These are phyloP conservation scores for Budorcas taxicolor DNA, from an alignment of 2,113 vertebrate genomes.

Conservation along the genomic window DNA sequence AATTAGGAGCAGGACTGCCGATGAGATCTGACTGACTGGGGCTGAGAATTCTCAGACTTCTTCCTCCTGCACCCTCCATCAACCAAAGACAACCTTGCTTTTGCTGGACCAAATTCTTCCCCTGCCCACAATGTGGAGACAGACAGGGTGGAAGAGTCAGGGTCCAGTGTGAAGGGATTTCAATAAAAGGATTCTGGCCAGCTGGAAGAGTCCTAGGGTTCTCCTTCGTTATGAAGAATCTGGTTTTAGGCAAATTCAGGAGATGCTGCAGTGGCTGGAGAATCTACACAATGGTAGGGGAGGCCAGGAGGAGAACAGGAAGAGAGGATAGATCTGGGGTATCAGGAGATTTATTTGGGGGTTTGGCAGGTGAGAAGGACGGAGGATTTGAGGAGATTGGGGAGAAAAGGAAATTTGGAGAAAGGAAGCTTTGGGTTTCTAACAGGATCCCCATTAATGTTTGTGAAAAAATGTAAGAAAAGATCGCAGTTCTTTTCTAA, in stretches of 20 bases:
- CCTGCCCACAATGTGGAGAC: not conserved
- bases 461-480: not conserved
- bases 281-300: too few species aligned
- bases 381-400: not conserved
- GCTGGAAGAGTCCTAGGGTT: not conserved
- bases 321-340: not conserved
- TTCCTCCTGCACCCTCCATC: rapidly evolving
- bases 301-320: not conserved
- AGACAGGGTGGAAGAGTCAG: not conserved
- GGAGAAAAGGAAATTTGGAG: not conserved
- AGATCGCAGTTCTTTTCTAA: not conserved
- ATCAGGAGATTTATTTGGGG: not conserved
- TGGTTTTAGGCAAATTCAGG: not conserved
- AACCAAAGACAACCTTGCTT: not conserved
- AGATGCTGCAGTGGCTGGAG: rapidly evolving
- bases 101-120: not conserved
- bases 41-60: rapidly evolving
- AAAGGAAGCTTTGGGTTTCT: not conserved
- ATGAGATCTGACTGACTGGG: rapidly evolving
- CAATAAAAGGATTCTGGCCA: not conserved
- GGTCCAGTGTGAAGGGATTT: not conserved
- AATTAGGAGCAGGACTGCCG: rapidly evolving
- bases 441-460: not conserved
- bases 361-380: not conserved
- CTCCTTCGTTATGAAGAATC: too few species aligned